These are phyloP conservation scores for Hyphantria cunea DNA, from an alignment of 1,140 invertebrate genomes.

Conservation along the genomic window DNA sequence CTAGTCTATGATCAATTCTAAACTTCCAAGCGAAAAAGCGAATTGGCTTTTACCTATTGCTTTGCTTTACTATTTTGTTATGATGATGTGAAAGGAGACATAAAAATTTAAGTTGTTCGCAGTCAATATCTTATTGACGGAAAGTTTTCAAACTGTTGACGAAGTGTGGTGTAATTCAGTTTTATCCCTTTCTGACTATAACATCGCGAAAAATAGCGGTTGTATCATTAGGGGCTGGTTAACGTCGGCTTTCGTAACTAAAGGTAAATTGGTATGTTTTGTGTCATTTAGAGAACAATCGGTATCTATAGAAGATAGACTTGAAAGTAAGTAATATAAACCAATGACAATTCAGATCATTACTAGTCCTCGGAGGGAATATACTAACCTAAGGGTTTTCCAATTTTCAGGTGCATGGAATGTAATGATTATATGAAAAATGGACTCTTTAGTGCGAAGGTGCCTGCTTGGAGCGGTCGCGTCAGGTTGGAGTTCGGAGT, in stretches of 20 bases:
- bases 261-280: conserved; percentile 7
- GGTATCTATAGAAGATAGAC: background rate
- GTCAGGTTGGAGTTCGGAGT: conserved; percentile 43
- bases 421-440: conserved; percentile 51
- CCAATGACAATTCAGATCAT: background rate
- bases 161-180: too few relatives aligned
- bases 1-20: conserved; percentile 21
- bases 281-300: background rate
- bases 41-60: conserved; percentile 1
- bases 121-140: conserved; percentile 11
- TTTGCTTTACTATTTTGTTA: conserved; percentile 32
- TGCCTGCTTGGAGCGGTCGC: conserved; percentile 28
- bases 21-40: background rate
- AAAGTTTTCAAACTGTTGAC: background rate
- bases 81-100: conserved; percentile 18
- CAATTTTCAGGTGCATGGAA: conserved; percentile 65
- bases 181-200: too few relatives aligned
- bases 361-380: too few relatives aligned
- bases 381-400: background rate
- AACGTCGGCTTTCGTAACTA: too few relatives aligned
- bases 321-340: conserved; percentile 8
- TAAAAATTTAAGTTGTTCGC: conserved; percentile 11
- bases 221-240: too few relatives aligned
- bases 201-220: too few relatives aligned
- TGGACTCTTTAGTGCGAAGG: conserved; percentile 43